Percentiles rank a stretch among this genome's conserved stretches.
Evolutionary conservation across 2,888 invertebrate species (phyloP).

Genomic region (Pristionchus arcanus): DNA sequence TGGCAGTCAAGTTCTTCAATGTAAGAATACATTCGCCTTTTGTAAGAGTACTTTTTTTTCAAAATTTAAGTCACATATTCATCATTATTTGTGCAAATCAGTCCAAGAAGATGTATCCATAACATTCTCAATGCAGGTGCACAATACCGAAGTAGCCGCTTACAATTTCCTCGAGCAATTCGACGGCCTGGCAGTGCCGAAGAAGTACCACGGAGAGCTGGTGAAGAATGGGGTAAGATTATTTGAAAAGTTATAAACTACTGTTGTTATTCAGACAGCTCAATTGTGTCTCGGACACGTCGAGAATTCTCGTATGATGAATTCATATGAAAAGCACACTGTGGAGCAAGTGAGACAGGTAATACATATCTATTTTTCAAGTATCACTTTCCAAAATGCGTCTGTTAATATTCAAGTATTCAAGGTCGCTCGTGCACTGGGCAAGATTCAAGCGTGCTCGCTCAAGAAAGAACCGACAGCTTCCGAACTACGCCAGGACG

Average conservation of each 20-base stretch:
- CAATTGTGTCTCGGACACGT: background rate
- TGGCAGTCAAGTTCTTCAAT: background rate
- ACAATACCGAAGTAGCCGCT: background rate
- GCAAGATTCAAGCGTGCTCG: conserved; percentile 9
- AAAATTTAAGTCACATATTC: no score
- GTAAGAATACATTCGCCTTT: background rate
- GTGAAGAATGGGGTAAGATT: background rate
- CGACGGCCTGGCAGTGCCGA: background rate
- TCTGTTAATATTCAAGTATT: background rate
- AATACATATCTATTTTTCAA: background rate
- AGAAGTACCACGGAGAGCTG: background rate
- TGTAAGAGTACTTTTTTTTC: no score
- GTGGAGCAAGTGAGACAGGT: conserved; percentile 32
- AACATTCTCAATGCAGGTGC: no score
- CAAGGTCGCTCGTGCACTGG: conserved; percentile 7
- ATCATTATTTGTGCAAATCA: no score
- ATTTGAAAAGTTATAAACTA: background rate
- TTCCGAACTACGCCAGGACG: background rate
- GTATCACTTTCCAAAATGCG: no score
- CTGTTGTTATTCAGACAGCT: background rate
- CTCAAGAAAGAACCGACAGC: background rate
- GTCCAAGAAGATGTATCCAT: no score
- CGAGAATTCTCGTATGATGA: conserved; percentile 11
- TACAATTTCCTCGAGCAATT: background rate
- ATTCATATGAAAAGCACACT: background rate